Evolutionary conservation across 1,140 invertebrate genomes (phyloP), one percentile per base, ranked within the genome.

Genomic region (Coptotermes formosanus): DNA sequence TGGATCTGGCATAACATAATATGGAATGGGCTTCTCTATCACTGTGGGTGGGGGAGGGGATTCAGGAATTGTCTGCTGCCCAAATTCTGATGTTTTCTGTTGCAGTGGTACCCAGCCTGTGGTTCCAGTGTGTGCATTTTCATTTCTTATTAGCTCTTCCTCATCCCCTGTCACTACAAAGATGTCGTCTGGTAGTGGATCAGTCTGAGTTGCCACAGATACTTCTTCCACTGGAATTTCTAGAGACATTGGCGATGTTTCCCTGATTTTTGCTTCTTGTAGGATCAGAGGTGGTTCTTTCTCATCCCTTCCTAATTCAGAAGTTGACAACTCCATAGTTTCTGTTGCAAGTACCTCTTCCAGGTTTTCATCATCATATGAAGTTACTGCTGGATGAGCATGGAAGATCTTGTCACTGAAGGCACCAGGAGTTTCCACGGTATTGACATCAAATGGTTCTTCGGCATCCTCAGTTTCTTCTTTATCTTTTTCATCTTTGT

Each of bases 151-250:
- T 30, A 45, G 44, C 83, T 30, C 43, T 16, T 52, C 44, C 44
- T 91, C 95, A 88, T 95, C 94, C 84, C 94, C 48, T 6, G 48
- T 30, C 83, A 48, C 43, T 16, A 84, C 83, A 55, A 69, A 85
- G 86, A 95, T 92, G 88, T 96, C 95, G 89, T 96, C 95, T 1
- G 95, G 95, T 38, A 96, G 88, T 0, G 95, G 95, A 90, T 97
- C 96, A 1, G 96, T 97, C 91, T 97, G 96, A 0, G 95, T 96
- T 1, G 95, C 95, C 6, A 95, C 94, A 88, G 95, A 95, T 38
- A 94, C 94, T 90, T 96, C 94, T 81, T 93, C 88, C 44, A 82
- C 38, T n/a, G 44, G 23, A 44, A 64, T 32, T 82, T 86, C 82
- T 1, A 84, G 48, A 6, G 44, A 30, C 6, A 84, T 19, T n/a